Percentiles rank a stretch among this genome's conserved stretches.
phyloP scores from a whole-genome alignment of 2,888 invertebrate genomes.

The Sphinx pinastri region DNA sequence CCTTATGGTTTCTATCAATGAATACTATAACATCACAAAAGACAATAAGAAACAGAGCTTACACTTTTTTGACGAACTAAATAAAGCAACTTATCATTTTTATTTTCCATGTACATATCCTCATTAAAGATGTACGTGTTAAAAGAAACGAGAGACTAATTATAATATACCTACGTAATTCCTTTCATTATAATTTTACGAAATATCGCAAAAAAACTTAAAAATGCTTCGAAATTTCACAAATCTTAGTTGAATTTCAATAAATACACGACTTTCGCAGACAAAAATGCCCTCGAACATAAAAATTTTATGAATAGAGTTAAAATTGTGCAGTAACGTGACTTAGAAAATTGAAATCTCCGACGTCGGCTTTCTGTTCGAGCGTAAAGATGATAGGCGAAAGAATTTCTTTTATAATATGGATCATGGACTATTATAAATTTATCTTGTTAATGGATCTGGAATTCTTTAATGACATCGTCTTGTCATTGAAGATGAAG shows the following conservation, averaged over 20 bases:
- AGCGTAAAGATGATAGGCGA: conserved; percentile 16
- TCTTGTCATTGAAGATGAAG: neutral
- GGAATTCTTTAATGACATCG: conserved; percentile 1
- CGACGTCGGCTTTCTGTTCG: conserved; percentile 15
- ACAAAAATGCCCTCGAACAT: conserved; percentile 3
- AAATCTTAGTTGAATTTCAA: conserved; percentile 1
- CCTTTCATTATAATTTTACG: no score
- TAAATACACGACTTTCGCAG: conserved; percentile 1
- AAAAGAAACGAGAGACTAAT: no score
- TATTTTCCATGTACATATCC: no score
- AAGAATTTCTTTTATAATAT: conserved; percentile 6
- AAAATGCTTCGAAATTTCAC: neutral
- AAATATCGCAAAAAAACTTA: no score
- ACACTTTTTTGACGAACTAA: no score
- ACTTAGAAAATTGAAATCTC: conserved; percentile 20
- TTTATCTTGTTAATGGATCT: conserved; percentile 6
- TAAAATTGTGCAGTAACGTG: conserved; percentile 19
- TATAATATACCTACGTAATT: no score
- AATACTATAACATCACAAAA: no score
- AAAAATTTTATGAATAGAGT: conserved; percentile 17
- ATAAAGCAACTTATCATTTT: no score
- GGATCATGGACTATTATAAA: neutral
- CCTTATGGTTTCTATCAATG: no score
- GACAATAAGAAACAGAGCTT: no score
- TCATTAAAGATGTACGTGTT: no score